A percentile compares a stretch with the other conserved stretches of the same genome.
phyloP scores from a whole-genome alignment of 2,888 invertebrate species.

The Trissonchulus latispiculum region DNA sequence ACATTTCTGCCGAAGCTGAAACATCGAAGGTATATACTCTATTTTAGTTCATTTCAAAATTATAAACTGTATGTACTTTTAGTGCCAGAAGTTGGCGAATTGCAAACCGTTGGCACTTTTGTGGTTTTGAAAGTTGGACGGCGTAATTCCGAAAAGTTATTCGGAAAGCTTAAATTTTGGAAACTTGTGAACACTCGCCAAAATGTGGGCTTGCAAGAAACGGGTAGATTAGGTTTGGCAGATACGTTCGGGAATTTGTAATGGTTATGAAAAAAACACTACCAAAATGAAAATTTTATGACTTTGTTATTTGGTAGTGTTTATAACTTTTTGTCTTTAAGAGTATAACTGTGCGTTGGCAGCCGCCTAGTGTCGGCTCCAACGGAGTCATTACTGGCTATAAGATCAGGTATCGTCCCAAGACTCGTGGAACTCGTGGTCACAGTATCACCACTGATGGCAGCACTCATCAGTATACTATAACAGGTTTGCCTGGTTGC shows the following conservation, averaged over 20 bases:
- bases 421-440: constrained; percentile 49
- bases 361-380: constrained; percentile 69
- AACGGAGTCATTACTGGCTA: constrained; percentile 94
- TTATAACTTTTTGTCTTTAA: too few relatives aligned
- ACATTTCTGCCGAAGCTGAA: constrained; percentile 70
- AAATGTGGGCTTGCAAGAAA: too few relatives aligned
- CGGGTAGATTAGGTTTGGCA: too few relatives aligned
- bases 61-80: too few relatives aligned
- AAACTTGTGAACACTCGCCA: too few relatives aligned
- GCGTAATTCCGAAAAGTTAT: too few relatives aligned
- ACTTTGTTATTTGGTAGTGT: too few relatives aligned
- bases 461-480: constrained; percentile 63
- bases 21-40: constrained; percentile 66
- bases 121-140: neutral
- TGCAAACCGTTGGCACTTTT: neutral
- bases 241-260: too few relatives aligned
- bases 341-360: constrained; percentile 83
- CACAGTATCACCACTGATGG: constrained; percentile 74
- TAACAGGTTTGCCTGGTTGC: constrained; percentile 52
- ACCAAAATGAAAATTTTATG: too few relatives aligned
- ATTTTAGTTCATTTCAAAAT: too few relatives aligned
- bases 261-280: too few relatives aligned
- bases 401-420: constrained; percentile 59
- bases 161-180: too few relatives aligned
- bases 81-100: neutral